phyloP scores from a whole-genome alignment of 2,888 invertebrate genomes.

The Drosophila kokeensis region DNA sequence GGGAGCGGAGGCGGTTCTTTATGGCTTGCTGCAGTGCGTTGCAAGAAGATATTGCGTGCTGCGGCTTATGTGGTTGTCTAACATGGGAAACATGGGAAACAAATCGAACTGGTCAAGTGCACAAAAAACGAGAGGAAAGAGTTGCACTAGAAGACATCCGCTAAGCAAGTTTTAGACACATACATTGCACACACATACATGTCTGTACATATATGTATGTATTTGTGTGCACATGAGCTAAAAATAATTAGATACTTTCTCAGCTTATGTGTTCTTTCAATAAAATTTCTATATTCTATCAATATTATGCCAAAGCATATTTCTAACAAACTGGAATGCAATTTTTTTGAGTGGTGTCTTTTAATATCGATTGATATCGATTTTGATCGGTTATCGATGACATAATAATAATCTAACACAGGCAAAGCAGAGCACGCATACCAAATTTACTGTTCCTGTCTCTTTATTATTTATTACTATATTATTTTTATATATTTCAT shows the following conservation, averaged over 20 bases:
- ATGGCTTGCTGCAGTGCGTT: constrained; percentile 11
- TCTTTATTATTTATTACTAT: neutral
- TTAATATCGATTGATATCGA: neutral
- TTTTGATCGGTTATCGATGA: neutral
- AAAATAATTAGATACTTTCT: neutral
- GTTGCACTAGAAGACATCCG: neutral
- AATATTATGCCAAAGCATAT: neutral
- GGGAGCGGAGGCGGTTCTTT: neutral
- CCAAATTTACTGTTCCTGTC: neutral
- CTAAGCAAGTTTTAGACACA: neutral
- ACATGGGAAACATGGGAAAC: neutral
- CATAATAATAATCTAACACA: neutral
- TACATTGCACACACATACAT: too few species aligned
- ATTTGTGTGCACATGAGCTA: neutral
- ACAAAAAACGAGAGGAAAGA: neutral
- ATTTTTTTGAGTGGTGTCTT: neutral
- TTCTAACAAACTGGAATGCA: neutral
- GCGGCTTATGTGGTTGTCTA: constrained; percentile 12
- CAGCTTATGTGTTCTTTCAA: neutral
- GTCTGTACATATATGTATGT: neutral
- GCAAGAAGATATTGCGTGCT: constrained; percentile 20
- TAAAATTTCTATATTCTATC: neutral
- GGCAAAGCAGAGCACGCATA: neutral
- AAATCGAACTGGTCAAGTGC: constrained; percentile 1
- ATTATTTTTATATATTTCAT: neutral